Evolutionary conservation across 2,113 vertebrate species (phyloP), one percentile per base, ranked within the genome.

Genomic region (Nycticorax nycticorax): DNA sequence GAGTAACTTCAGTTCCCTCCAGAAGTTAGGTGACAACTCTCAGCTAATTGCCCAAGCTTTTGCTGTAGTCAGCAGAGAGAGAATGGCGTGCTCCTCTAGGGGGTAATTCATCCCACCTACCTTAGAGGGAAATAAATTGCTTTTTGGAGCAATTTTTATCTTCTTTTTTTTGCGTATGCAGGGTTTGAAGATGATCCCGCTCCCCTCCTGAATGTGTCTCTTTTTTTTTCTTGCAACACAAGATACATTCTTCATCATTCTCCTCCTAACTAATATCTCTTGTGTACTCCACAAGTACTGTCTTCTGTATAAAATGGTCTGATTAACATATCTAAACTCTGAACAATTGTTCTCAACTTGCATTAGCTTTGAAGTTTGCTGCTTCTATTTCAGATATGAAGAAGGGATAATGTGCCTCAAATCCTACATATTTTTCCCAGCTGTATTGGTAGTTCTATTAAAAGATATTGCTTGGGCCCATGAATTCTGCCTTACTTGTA

Each of bases 351-450:
- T 96, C 94, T 89, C 62, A 50, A 4, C 85, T 91, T 91, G 53
- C 81, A 89, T 94, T 95, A 95, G 84, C 93, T 96, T 91, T 95
- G 89, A 97, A 96, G 84, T 89, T 94, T 91, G 73, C 94, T 89
- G 74, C 84, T 96, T 95, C 93, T 96, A 82, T 96, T 97, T 97
- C 85, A 94, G 77, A 68, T 85, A n/a, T 52, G 48, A 94, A 91
- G 89, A 92, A 92, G 66, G 72, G 67, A 92, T 93, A 95, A 96
- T 72, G 77, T 79, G 57, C 81, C 57, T 94, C 66, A 82, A 93
- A 78, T 55, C 80, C 64, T 92, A 67, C 62, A 55, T 88, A 72
- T 88, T 81, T 95, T 96, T 86, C 53, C 52, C 80, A 91, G 8
- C 81, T 89, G 43, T 73, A 48, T 91, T 92, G 72, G 35, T 94